Percentiles rank a stretch among this genome's conserved stretches.
These are phyloP conservation scores for Oncorhynchus kisutch DNA, from an alignment of 2,113 vertebrate species.

Conservation along the genomic window DNA sequence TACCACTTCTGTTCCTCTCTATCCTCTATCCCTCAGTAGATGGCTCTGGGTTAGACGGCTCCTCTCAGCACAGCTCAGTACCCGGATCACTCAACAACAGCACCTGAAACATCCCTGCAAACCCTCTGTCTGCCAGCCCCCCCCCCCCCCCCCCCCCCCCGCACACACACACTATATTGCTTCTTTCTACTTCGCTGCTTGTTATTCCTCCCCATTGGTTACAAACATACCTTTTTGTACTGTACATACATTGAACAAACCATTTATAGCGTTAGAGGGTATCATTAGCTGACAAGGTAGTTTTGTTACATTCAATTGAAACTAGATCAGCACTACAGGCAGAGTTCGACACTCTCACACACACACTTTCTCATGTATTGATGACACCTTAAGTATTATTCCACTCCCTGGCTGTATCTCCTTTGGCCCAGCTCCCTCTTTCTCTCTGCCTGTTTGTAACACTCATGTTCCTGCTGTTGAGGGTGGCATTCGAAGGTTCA, in stretches of 20 bases:
- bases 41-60: constrained; percentile 63
- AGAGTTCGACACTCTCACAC: constrained; percentile 20
- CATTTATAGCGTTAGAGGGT: background rate
- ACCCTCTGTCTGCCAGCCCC: constrained; percentile 34
- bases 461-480: constrained; percentile 43
- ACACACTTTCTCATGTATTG: background rate
- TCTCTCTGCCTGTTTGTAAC: constrained; percentile 23
- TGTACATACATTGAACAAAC: constrained; percentile 33
- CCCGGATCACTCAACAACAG: constrained; percentile 73
- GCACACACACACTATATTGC: background rate
- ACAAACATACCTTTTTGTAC: constrained; percentile 49
- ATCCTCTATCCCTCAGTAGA: constrained; percentile 26
- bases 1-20: background rate
- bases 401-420: background rate
- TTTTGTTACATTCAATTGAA: constrained; percentile 13
- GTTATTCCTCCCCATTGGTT: constrained; percentile 20
- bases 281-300: constrained; percentile 30
- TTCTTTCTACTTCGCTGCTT: constrained; percentile 32
- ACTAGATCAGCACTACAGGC: constrained; percentile 23
- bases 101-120: constrained; percentile 62
- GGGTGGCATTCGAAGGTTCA: constrained; percentile 52
- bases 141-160: constrained; percentile 28
- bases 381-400: background rate
- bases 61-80: constrained; percentile 70
- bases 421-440: constrained; percentile 1